phyloP scores from a whole-genome alignment of 1,140 invertebrate species.

The honey bee (Apis mellifera) region DNA sequence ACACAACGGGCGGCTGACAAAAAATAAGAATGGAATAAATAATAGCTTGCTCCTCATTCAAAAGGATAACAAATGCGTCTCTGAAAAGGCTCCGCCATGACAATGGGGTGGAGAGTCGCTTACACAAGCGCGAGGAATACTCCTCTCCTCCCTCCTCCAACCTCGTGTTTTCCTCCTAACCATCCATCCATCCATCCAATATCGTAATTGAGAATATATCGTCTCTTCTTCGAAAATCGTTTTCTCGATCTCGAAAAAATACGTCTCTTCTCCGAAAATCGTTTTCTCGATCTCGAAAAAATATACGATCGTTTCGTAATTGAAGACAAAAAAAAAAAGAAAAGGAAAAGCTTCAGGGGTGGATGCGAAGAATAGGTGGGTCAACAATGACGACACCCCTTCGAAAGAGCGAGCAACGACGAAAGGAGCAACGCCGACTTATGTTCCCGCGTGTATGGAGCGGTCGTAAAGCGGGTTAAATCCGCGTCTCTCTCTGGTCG shows the following conservation, averaged over 20 bases:
- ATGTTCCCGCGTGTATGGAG: slow-evolving; percentile 65
- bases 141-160: too few relatives aligned
- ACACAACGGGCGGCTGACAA: slow-evolving; percentile 78
- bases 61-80: slow-evolving; percentile 80
- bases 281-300: too few relatives aligned
- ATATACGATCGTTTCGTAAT: too few relatives aligned
- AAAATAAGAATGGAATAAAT: slow-evolving; percentile 81
- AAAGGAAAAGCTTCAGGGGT: neutral
- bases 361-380: slow-evolving; percentile 46
- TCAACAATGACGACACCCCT: slow-evolving; percentile 57
- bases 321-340: too few relatives aligned
- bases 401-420: slow-evolving; percentile 38
- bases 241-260: too few relatives aligned
- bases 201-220: too few relatives aligned
- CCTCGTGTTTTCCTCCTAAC: too few relatives aligned
- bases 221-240: too few relatives aligned
- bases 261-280: too few relatives aligned
- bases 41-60: slow-evolving; percentile 80
- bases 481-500: slow-evolving; percentile 70
- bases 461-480: slow-evolving; percentile 74
- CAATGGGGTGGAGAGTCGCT: slow-evolving; percentile 78
- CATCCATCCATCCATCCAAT: too few relatives aligned
- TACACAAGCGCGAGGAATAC: slow-evolving; percentile 62
- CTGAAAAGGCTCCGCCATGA: slow-evolving; percentile 76
- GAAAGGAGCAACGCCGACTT: slow-evolving; percentile 67